Conservation (phyloP, 1,140 invertebrate genomes). For the Megalonaias nervosa region DNA sequence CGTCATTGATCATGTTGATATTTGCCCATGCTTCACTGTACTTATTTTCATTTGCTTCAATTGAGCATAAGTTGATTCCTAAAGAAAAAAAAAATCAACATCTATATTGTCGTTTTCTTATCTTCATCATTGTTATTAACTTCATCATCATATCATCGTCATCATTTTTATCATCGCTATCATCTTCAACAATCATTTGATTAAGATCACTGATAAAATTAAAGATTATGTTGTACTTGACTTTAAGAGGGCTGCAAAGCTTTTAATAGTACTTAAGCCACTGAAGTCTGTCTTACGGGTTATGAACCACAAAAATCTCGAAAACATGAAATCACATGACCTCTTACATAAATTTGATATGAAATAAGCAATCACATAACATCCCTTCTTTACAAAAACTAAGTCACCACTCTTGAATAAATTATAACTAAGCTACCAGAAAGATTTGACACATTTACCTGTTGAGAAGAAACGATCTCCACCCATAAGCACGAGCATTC, state of each 20-base stretch:
- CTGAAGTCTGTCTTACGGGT: too few relatives aligned
- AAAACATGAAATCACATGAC: background rate
- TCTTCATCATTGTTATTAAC: background rate
- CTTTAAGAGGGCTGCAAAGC: too few relatives aligned
- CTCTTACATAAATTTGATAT: background rate
- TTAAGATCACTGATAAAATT: background rate
- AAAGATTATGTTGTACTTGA: background rate
- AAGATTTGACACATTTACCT: background rate
- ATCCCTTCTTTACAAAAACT: background rate
- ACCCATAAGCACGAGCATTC: too few relatives aligned
- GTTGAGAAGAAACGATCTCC: too few relatives aligned
- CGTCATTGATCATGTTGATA: conserved; percentile 21
- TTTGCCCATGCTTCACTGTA: conserved; percentile 16
- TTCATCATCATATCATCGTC: background rate
- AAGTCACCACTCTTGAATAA: background rate
- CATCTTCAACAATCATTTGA: background rate
- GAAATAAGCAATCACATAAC: background rate
- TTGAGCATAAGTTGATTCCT: conserved; percentile 12
- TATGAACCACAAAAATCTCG: background rate
- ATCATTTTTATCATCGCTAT: background rate
- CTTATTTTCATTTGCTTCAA: background rate
- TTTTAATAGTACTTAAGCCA: too few relatives aligned
- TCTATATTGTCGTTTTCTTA: background rate
- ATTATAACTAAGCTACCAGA: background rate
- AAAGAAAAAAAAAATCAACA: background rate